phyloP scores from a whole-genome alignment of 2,797 vertebrate genomes.

The Urophycis tenuis region DNA sequence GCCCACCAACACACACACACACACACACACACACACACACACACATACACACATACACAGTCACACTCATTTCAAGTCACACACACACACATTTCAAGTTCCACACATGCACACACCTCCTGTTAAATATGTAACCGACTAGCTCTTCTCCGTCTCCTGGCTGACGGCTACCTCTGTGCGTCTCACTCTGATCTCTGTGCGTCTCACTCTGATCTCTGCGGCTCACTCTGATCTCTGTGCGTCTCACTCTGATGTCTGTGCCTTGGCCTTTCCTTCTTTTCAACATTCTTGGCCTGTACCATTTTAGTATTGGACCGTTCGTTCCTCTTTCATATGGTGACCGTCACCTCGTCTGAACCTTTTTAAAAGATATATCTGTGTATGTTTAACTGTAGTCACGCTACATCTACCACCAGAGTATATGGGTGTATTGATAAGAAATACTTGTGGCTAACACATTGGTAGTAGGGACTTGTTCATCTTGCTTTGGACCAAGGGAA shows the following conservation, averaged over 20 bases:
- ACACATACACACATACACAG: background rate
- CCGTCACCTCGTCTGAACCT: slow-evolving; percentile 40
- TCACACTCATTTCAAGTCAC: slow-evolving; percentile 41
- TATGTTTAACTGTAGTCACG: slow-evolving; percentile 28
- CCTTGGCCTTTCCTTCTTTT: slow-evolving; percentile 43
- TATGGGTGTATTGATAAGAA: slow-evolving; percentile 29
- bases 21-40: slow-evolving; percentile 5
- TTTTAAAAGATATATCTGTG: background rate
- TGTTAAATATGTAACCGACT: slow-evolving; percentile 12
- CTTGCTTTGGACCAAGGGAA: slow-evolving; percentile 56
- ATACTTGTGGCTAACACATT: slow-evolving; percentile 42
- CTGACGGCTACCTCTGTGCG: slow-evolving; percentile 59
- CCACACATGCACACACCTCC: background rate
- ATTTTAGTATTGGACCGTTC: slow-evolving; percentile 23
- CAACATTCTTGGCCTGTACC: slow-evolving; percentile 33
- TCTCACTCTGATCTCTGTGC: slow-evolving; percentile 56
- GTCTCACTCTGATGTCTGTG: slow-evolving; percentile 54
- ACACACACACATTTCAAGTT: background rate
- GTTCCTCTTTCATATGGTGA: slow-evolving; percentile 3
- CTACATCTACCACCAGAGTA: slow-evolving; percentile 39
- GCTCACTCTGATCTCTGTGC: slow-evolving; percentile 65
- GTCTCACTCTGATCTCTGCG: slow-evolving; percentile 58
- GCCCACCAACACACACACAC: slow-evolving; percentile 8
- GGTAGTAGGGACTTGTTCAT: slow-evolving; percentile 37
- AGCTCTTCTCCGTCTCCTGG: slow-evolving; percentile 26